Evolutionary conservation across 2,797 vertebrate genomes (phyloP), one percentile per base, ranked within the genome.

Genomic region (Myotis vivesi): DNA sequence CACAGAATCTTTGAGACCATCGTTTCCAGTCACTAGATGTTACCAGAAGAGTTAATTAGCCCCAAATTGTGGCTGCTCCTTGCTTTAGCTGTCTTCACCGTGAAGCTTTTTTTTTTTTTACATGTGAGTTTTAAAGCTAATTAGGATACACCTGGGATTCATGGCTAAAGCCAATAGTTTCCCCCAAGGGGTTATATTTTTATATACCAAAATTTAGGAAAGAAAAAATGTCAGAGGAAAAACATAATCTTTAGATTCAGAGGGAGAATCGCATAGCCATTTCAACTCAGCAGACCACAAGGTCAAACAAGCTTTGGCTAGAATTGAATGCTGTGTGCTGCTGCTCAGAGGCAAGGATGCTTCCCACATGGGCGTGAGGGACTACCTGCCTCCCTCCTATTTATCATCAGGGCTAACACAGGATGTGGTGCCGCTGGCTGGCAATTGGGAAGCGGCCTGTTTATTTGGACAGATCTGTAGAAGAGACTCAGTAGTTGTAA

Each of bases 371-470:
- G 97, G 82, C 79, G 85, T 88, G 93, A 53, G 77, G 89, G 92
- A 68, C 86, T 95, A 97, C 98, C 98, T 98, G 97, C 87, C 89
- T 95, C 64, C 53, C 89, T 93, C 94, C 46, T 94, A 89, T 94
- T 92, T 94, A 97, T 97, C 95, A 93, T 94, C 81, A 75, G 59
- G 93, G 96, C 96, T 73, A 92, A 90, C 94, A 97, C 97, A 97
- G 97, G 97, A 97, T 97, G 95, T 92, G 89, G 59, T 84, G 89
- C 84, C 66, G 83, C 95, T 97, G 94, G 80, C 87, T 97, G 96
- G 97, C 91, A 97, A 97, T 97, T 93, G 97, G 97, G 97, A 98
- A 97, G 95, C 87, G 97, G 97, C 95, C 94, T 97, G 89, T 97
- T 98, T 98, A 97, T 97, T 97, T 98, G 98, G 95, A 95, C 94